Conservation (phyloP, 2,797 vertebrate species). For the Chelidonichthys spinosus region DNA sequence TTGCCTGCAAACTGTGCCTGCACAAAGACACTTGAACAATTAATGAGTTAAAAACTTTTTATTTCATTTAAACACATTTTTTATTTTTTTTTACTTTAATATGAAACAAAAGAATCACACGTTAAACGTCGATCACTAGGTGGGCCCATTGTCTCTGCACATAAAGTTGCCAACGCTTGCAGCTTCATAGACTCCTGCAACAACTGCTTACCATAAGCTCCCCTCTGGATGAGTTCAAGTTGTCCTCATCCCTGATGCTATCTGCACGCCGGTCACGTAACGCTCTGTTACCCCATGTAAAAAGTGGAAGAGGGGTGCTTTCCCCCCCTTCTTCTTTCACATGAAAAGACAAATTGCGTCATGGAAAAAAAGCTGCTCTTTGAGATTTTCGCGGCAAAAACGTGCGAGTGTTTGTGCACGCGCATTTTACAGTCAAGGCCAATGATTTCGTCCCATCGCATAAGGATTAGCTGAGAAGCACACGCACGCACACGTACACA, state of each 20-base stretch:
- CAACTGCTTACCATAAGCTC: conserved; percentile 55
- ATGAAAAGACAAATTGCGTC: conserved; percentile 86
- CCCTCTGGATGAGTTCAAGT: conserved; percentile 64
- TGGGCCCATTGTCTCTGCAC: conserved; percentile 10
- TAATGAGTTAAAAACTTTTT: not conserved
- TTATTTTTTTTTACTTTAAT: not conserved
- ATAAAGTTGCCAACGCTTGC: conserved; percentile 26
- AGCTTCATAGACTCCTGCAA: conserved; percentile 22
- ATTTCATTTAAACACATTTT: not conserved
- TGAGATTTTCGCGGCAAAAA: conserved; percentile 60
- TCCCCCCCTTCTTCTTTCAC: conserved; percentile 42
- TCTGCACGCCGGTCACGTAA: conserved; percentile 86
- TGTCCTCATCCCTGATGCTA: conserved; percentile 65
- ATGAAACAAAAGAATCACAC: not conserved
- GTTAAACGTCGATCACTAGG: not conserved
- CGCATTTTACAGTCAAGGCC: conserved; percentile 12
- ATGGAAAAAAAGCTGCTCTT: conserved; percentile 84
- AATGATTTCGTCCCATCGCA: not conserved
- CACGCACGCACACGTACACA: not conserved
- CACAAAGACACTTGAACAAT: conserved; percentile 5
- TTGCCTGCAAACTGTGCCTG: conserved; percentile 17
- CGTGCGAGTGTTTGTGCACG: conserved; percentile 27
- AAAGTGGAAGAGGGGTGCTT: conserved; percentile 50
- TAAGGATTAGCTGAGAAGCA: not conserved
- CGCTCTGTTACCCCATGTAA: conserved; percentile 73